These are phyloP conservation scores for Enhydra lutris DNA, from an alignment of 2,113 vertebrate species.

Conservation along the genomic window DNA sequence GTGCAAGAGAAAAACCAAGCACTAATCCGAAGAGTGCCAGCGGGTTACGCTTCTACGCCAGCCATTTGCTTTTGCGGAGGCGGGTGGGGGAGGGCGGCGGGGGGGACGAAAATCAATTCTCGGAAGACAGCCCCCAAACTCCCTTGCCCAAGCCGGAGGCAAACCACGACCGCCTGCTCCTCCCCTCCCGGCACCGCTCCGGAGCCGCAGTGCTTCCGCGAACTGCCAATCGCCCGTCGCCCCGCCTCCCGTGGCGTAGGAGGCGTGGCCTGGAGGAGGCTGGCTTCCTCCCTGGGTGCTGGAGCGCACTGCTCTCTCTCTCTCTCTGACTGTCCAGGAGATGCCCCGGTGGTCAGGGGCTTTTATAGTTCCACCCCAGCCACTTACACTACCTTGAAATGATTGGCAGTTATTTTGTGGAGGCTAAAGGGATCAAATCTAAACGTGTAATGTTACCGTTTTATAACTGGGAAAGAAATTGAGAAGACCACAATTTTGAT, in stretches of 20 bases:
- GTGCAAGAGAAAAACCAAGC: not conserved
- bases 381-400: not conserved
- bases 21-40: not conserved
- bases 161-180: not conserved
- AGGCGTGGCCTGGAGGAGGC: not conserved
- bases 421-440: not conserved
- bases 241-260: constrained; percentile 28
- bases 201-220: rapidly evolving
- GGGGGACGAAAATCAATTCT: not conserved
- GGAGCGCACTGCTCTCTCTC: rapidly evolving
- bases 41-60: not conserved
- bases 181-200: rapidly evolving
- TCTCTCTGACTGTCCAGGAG: rapidly evolving
- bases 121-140: not conserved
- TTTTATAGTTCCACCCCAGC: not conserved
- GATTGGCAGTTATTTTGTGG: not conserved
- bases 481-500: not conserved
- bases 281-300: rapidly evolving
- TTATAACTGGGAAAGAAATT: not conserved
- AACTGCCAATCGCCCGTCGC: not conserved
- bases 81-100: no score
- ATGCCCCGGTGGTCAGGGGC: rapidly evolving
- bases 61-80: not conserved
- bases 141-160: rapidly evolving
- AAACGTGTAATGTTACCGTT: not conserved